Conservation (phyloP, 2,113 vertebrate genomes). For the Osmerus mordax region DNA sequence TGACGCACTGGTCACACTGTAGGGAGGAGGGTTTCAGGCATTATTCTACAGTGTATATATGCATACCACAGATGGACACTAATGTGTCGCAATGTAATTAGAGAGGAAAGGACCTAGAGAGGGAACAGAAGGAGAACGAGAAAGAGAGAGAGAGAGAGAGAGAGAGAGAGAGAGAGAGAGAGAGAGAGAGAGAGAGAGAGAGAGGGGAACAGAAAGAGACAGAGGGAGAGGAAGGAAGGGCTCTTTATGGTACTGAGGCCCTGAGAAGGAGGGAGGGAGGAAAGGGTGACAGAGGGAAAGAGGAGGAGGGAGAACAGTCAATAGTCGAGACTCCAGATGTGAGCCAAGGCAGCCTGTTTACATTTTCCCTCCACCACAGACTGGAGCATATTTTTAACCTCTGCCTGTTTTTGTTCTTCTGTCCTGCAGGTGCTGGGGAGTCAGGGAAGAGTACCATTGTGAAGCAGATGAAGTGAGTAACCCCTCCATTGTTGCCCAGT, state of each 20-base stretch:
- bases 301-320: constrained; percentile 21
- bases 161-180: not conserved
- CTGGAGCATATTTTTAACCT: constrained; percentile 68
- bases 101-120: not conserved
- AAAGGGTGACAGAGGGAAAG: constrained; percentile 5
- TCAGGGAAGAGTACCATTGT: constrained; percentile 97
- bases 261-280: not conserved
- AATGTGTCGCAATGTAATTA: constrained; percentile 2
- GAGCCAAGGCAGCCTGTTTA: constrained; percentile 61
- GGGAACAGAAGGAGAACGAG: not conserved
- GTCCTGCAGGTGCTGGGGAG: constrained; percentile 86
- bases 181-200: not conserved
- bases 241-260: not conserved
- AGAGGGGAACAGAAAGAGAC: not conserved
- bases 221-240: not conserved
- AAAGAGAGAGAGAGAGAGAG: not conserved
- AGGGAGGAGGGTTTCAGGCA: not conserved
- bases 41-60: constrained; percentile 3
- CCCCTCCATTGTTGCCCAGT: too few relatives aligned
- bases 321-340: constrained; percentile 56
- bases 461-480: constrained; percentile 97
- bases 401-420: constrained; percentile 65
- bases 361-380: constrained; percentile 40
- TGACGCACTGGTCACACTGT: not conserved
- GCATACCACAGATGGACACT: constrained; percentile 5